phyloP scores from a whole-genome alignment of 2,888 invertebrate genomes.

The Venusia cambrica region DNA sequence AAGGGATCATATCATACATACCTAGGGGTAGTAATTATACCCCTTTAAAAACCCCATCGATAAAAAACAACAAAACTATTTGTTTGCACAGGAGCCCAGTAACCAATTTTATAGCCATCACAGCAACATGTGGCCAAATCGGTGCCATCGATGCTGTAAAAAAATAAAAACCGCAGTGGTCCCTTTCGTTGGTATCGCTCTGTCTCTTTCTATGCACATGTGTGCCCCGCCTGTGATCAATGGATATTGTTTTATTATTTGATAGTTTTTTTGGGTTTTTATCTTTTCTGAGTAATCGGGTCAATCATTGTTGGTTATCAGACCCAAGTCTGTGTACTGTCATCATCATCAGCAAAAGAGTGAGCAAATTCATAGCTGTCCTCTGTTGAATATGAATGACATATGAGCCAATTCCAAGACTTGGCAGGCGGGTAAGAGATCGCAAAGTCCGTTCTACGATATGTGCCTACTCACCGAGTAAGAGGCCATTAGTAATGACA shows the following conservation, averaged over 20 bases:
- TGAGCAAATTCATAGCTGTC: too few species aligned
- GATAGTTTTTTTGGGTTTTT: conserved; percentile 40
- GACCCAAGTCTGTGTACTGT: too few species aligned
- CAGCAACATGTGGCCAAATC: conserved; percentile 64
- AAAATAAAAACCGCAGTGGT: conserved; percentile 41
- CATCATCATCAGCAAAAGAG: too few species aligned
- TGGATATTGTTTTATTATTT: conserved; percentile 57
- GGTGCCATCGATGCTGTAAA: conserved; percentile 48
- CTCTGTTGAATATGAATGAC: too few species aligned
- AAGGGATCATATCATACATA: background rate
- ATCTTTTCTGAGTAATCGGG: conserved; percentile 39
- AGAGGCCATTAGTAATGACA: too few species aligned
- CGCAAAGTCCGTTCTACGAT: too few species aligned
- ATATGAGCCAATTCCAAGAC: too few species aligned
- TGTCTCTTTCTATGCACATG: conserved; percentile 55
- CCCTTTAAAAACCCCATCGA: conserved; percentile 3
- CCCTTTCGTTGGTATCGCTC: conserved; percentile 40
- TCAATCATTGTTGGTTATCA: conserved; percentile 8
- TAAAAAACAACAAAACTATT: conserved; percentile 15
- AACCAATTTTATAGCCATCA: conserved; percentile 50
- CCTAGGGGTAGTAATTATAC: background rate
- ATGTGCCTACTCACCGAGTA: too few species aligned
- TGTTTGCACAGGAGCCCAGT: conserved; percentile 26
- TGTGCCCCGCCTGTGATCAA: conserved; percentile 65
- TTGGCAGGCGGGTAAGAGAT: too few species aligned